These are phyloP conservation scores for Macrophya alboannulata DNA, from an alignment of 2,888 invertebrate genomes.

Conservation along the genomic window DNA sequence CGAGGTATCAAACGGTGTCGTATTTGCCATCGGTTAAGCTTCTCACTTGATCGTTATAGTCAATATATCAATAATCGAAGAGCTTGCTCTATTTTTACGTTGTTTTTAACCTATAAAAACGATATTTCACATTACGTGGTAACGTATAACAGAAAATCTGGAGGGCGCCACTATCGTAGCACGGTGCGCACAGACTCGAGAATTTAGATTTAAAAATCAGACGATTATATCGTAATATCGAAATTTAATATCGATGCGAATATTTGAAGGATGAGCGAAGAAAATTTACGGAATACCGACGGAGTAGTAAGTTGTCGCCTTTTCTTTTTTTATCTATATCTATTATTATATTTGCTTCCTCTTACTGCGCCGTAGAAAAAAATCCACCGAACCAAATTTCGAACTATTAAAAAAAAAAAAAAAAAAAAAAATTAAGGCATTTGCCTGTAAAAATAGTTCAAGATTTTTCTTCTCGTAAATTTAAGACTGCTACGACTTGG, in stretches of 20 bases:
- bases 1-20: not conserved
- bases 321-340: not conserved
- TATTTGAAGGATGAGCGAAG: not conserved
- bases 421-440: no score
- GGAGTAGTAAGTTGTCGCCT: not conserved
- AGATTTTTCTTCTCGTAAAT: no score
- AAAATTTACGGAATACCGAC: not conserved
- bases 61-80: not conserved
- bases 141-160: not conserved
- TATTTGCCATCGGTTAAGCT: not conserved
- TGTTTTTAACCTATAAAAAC: not conserved
- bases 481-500: no score
- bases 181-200: not conserved
- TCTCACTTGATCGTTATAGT: not conserved
- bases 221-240: not conserved
- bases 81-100: not conserved
- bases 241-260: not conserved
- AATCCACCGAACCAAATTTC: no score
- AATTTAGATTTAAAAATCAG: not conserved
- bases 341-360: not conserved
- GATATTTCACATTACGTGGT: not conserved
- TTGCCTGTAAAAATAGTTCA: no score
- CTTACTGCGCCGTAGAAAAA: not conserved
- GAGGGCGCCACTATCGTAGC: not conserved
- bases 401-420: no score